A percentile compares a stretch with the other conserved stretches of the same genome.
Conservation (phyloP, 2,797 vertebrate genomes). For the Gila robusta region DNA sequence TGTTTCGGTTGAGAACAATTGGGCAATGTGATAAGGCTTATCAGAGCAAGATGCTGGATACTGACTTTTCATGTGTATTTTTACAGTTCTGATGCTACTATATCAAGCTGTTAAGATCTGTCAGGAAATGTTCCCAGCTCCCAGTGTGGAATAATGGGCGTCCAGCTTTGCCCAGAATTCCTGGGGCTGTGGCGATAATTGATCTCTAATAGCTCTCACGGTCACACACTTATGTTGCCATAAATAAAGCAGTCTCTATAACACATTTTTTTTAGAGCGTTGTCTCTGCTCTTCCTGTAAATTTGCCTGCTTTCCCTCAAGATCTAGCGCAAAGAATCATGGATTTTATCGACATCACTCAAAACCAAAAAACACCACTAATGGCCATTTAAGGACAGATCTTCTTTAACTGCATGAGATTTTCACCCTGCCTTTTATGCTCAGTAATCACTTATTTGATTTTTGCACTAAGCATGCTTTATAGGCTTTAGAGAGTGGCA, state of each 20-base stretch:
- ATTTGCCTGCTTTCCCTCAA: not conserved
- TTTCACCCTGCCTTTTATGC: not conserved
- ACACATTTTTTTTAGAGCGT: slow-evolving; percentile 20
- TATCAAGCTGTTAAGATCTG: slow-evolving; percentile 23
- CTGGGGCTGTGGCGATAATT: slow-evolving; percentile 7
- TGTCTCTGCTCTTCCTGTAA: slow-evolving; percentile 25
- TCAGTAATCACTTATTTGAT: slow-evolving; percentile 9
- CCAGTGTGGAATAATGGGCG: slow-evolving; percentile 8
- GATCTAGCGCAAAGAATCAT: not conserved
- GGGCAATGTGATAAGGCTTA: slow-evolving; percentile 22
- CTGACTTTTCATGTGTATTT: slow-evolving; percentile 15
- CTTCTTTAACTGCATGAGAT: not conserved
- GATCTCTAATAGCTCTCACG: slow-evolving; percentile 33
- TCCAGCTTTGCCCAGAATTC: slow-evolving; percentile 1
- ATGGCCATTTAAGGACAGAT: slow-evolving; percentile 7
- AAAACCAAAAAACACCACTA: not conserved
- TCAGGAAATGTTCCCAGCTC: slow-evolving; percentile 23
- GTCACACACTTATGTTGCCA: slow-evolving; percentile 18
- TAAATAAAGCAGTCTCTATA: slow-evolving; percentile 25
- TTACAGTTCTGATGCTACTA: slow-evolving; percentile 32
- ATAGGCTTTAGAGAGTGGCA: not conserved
- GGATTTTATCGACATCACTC: slow-evolving; percentile 23
- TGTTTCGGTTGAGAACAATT: slow-evolving; percentile 5
- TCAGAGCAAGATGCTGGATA: slow-evolving; percentile 11
- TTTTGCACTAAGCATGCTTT: not conserved